Conservation (phyloP, 2,113 vertebrate species). For the Podilymbus podiceps region DNA sequence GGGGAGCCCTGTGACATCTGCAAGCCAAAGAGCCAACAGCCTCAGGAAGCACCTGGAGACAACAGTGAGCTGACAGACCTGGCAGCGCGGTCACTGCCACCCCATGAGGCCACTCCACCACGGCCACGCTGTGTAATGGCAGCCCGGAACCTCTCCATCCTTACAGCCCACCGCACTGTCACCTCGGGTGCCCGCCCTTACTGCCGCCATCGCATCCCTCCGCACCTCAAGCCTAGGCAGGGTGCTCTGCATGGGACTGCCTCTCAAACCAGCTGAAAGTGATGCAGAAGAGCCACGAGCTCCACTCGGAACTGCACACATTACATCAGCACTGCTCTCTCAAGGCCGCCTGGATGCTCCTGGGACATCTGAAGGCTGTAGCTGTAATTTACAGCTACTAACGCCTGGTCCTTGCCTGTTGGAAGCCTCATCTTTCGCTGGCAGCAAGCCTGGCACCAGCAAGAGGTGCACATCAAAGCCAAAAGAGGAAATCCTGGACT, state of each 20-base stretch:
- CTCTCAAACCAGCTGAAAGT: not conserved
- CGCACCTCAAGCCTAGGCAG: fast-evolving
- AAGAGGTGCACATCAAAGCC: not conserved
- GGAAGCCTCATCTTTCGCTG: not conserved
- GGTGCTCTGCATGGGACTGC: not conserved
- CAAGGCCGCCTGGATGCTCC: not conserved
- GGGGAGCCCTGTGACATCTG: not conserved
- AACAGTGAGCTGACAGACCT: not conserved
- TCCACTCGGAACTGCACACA: fast-evolving
- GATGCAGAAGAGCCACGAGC: not conserved
- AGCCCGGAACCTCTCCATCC: not conserved
- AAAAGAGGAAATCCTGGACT: not conserved
- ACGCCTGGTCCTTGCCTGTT: not conserved
- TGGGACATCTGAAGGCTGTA: not conserved
- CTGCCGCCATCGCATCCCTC: not conserved
- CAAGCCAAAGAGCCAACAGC: not conserved
- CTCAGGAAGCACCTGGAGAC: not conserved
- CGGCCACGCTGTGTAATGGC: fast-evolving
- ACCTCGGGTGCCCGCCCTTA: not conserved
- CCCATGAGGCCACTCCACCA: not conserved
- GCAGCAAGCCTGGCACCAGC: not conserved
- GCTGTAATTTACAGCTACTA: not conserved
- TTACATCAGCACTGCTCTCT: not conserved
- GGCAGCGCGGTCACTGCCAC: not conserved
- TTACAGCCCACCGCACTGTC: not conserved